Percentiles rank a stretch among this genome's conserved stretches.
Conservation (phyloP, 1,140 invertebrate species). For the Temnothorax curvispinosus region DNA sequence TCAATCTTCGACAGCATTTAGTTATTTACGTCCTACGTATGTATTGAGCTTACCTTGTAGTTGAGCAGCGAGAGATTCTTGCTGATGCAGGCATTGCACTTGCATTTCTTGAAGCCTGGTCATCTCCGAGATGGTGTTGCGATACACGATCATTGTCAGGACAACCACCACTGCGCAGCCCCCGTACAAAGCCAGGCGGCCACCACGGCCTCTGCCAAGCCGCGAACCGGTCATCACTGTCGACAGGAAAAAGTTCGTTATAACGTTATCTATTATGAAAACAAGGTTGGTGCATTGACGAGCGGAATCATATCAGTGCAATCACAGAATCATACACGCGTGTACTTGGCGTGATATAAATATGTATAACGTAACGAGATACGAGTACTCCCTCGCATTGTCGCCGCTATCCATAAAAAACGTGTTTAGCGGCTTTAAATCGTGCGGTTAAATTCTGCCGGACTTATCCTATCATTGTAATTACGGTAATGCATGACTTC, state of each 20-base stretch:
- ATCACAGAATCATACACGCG: background rate
- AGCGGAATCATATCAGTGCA: background rate
- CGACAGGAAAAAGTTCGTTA: slow-evolving; percentile 32
- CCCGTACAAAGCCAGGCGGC: slow-evolving; percentile 82
- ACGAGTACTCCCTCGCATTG: background rate
- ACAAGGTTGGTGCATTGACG: background rate
- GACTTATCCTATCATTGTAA: background rate
- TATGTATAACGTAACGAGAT: background rate
- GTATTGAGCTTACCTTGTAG: slow-evolving; percentile 81
- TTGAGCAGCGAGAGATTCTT: slow-evolving; percentile 84
- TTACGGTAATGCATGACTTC: background rate
- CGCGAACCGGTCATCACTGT: slow-evolving; percentile 83
- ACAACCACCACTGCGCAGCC: slow-evolving; percentile 78
- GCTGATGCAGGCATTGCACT: slow-evolving; percentile 83
- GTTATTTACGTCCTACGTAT: background rate
- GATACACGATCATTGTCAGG: slow-evolving; percentile 82
- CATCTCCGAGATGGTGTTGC: slow-evolving; percentile 82
- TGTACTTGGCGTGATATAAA: background rate
- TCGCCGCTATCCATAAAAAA: background rate
- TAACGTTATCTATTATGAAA: background rate
- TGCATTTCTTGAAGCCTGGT: slow-evolving; percentile 81
- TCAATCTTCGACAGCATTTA: background rate
- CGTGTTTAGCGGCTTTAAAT: background rate
- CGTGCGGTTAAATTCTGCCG: background rate
- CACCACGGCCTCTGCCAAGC: slow-evolving; percentile 82